Percentiles rank a stretch among this genome's conserved stretches.
These are phyloP conservation scores for Erpobdella octoculata DNA, from an alignment of 2,888 invertebrate species.

Conservation along the genomic window DNA sequence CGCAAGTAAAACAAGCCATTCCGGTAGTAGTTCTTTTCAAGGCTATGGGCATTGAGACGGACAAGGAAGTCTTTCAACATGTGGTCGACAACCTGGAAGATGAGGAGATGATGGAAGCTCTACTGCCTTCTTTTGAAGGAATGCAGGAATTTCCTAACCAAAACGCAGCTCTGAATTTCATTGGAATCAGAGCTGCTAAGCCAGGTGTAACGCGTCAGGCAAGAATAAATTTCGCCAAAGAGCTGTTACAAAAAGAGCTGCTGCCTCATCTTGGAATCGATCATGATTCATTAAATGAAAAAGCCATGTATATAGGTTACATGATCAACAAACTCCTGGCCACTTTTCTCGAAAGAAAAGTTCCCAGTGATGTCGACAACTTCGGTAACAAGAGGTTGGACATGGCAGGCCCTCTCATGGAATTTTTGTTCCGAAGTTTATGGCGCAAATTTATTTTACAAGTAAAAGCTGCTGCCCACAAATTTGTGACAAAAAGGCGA, in stretches of 20 bases:
- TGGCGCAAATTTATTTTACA: conserved; percentile 94
- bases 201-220: conserved; percentile 98
- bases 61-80: conserved; percentile 96
- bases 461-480: conserved; percentile 91
- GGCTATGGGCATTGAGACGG: conserved; percentile 97
- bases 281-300: conserved; percentile 98
- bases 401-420: conserved; percentile 89
- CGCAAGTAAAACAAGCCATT: conserved; percentile 98
- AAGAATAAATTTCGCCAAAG: conserved; percentile 95
- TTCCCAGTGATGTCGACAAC: conserved; percentile 98
- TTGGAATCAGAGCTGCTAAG: conserved; percentile 89
- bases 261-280: conserved; percentile 97
- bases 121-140: conserved; percentile 95
- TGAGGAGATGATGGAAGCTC: conserved; percentile 99
- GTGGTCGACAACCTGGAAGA: conserved; percentile 99
- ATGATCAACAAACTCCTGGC: conserved; percentile 74
- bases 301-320: conserved; percentile 94
- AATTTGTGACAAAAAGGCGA: conserved; percentile 95
- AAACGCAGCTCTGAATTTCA: conserved; percentile 94
- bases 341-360: conserved; percentile 72
- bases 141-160: conserved; percentile 99
- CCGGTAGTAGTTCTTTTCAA: conserved; percentile 99
- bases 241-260: conserved; percentile 99
- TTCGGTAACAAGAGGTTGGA: conserved; percentile 97
- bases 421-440: conserved; percentile 87